Percentiles rank a stretch among this genome's conserved stretches.
Conservation (phyloP, 2,113 vertebrate species). For the Laticauda laticaudata region DNA sequence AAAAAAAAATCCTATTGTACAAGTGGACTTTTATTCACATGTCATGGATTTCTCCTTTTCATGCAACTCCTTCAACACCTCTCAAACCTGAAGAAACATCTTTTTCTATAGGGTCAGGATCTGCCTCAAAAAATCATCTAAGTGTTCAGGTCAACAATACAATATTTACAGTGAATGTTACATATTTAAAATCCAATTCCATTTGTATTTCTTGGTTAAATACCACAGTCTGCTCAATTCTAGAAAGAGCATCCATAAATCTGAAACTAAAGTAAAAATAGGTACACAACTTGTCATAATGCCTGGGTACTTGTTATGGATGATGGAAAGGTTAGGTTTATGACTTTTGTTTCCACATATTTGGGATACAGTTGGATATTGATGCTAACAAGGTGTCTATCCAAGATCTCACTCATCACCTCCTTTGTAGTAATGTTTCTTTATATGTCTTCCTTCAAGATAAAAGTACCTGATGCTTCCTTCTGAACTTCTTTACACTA, state of each 20-base stretch:
- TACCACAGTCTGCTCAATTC: neutral
- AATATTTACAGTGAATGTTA: neutral
- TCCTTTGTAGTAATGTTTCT: neutral
- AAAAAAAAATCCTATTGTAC: neutral
- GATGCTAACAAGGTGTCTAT: neutral
- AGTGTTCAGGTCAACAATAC: neutral
- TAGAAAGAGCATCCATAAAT: neutral
- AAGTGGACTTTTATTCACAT: neutral
- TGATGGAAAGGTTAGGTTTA: neutral
- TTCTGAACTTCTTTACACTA: neutral
- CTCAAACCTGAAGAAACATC: neutral
- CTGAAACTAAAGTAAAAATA: neutral
- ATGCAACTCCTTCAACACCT: neutral
- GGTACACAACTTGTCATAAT: neutral
- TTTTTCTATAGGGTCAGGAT: neutral
- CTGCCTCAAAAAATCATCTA: neutral
- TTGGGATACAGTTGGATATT: neutral
- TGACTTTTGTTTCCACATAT: neutral
- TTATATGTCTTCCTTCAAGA: neutral
- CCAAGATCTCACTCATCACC: neutral
- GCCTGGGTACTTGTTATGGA: neutral
- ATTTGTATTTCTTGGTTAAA: neutral
- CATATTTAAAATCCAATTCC: neutral
- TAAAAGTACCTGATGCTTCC: neutral
- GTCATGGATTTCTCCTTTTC: neutral